Base-by-base conservation (phyloP, 2,797 vertebrate species). In the Cygnus olor region DNA sequence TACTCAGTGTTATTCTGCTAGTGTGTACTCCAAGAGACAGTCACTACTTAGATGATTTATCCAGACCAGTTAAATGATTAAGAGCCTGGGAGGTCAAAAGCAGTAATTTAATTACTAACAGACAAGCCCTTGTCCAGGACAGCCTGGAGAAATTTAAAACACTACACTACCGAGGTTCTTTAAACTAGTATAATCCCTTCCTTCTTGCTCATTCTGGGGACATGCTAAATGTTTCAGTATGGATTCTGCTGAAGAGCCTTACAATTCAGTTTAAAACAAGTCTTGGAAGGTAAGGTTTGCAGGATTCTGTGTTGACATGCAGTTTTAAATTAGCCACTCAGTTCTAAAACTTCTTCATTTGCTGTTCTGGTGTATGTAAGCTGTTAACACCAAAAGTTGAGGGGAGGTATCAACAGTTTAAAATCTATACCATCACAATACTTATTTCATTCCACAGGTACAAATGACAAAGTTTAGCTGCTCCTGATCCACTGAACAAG, bases 91-190 rank as follows among this genome's bases (percentile, higher is more conserved):
- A 85, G 70, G 71, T 94, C 77, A 94, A 86, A 85, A 88, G 44
- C 56, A 92, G 60, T 88, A 85, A 84, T 70, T 83, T 72, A 88
- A 88, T 93, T 88, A 80, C 74, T 82, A 91, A 88, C 74, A 88
- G 74, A 87, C 70, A 91, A 84, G 19, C 11, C 64, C 38, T 88
- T 94, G 73, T 73, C 68, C 70, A 82, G 11, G 53, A 54, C 64
- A 91, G 36, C 22, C 34, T 73, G 14, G 13, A 93, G 51, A 94
- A 81, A 86, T 68, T 93, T 70, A 63, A 36, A 76, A 86, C 51
- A 65, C 74, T 47, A 70, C 36, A 60, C 27, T 28, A 42, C 54
- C 34, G 45, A 93, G 17, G 32, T 51, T 86, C 80, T 80, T 60
- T 32, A 76, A 90, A 70, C 45, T 45, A 71, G 22, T 13, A 6